Evolutionary conservation across 2,113 vertebrate genomes (phyloP).

Genomic region (Peromyscus maniculatus): DNA sequence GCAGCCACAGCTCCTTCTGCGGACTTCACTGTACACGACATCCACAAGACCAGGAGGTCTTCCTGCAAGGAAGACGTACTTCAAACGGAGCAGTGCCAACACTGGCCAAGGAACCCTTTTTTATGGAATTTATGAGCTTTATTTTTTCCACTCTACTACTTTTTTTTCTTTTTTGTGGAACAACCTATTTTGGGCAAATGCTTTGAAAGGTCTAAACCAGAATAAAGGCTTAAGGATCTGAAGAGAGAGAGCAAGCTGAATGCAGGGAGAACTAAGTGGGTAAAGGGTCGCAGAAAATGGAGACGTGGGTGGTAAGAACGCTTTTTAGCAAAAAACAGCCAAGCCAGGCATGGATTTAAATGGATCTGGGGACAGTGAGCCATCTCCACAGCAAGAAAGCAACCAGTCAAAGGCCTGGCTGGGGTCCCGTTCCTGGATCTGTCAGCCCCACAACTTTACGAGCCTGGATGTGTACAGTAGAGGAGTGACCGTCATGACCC

Average conservation of each 20-base stretch:
- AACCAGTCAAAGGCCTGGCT: not conserved
- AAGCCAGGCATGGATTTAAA: not conserved
- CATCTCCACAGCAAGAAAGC: not conserved
- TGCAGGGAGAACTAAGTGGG: not conserved
- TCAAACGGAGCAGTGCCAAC: not conserved
- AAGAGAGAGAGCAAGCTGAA: not conserved
- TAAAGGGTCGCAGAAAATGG: not conserved
- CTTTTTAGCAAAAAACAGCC: not conserved
- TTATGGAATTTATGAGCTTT: not conserved
- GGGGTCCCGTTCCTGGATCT: not conserved
- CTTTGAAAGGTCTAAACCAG: constrained; percentile 5
- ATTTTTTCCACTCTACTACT: not conserved
- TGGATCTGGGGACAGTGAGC: not conserved
- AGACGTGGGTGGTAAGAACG: not conserved
- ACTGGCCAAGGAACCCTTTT: not conserved
- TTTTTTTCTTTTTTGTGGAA: constrained; percentile 16
- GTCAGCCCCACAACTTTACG: not conserved
- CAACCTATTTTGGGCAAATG: not conserved
- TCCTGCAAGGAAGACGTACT: constrained; percentile 14
- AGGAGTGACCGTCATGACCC: not conserved
- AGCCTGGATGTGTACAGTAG: not conserved
- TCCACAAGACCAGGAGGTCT: not conserved
- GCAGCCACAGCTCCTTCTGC: not conserved
- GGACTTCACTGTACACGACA: not conserved
- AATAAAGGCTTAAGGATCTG: not conserved